Conservation (phyloP, 92 coral and sea anemone species). For the Diadumene lineata region DNA sequence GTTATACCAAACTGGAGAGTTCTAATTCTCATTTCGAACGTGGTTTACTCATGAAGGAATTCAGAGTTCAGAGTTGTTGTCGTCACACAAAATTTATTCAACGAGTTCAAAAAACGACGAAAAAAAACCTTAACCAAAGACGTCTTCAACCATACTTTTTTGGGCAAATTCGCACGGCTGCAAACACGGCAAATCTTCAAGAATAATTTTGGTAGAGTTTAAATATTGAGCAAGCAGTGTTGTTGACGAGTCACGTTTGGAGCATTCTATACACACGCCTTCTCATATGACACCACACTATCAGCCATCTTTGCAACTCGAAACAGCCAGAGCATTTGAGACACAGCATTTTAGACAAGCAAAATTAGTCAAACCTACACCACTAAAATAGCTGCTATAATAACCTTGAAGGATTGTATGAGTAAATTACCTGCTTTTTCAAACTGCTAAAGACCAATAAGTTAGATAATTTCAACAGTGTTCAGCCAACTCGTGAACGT, state of each 20-base stretch:
- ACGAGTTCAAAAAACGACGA: slow-evolving; percentile 88
- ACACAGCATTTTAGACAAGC: too few species aligned
- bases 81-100: slow-evolving; percentile 57
- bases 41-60: slow-evolving; percentile 75
- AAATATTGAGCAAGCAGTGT: slow-evolving; percentile 1
- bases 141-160: not conserved
- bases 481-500: slow-evolving; percentile 37
- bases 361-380: not conserved
- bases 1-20: not conserved
- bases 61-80: slow-evolving; percentile 51
- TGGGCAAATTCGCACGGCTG: not conserved
- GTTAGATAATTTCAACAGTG: slow-evolving; percentile 1
- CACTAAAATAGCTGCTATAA: not conserved
- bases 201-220: not conserved
- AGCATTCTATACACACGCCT: slow-evolving; percentile 57
- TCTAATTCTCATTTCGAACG: slow-evolving; percentile 18
- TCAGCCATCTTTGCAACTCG: slow-evolving; percentile 75
- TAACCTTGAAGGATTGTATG: not conserved
- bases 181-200: not conserved
- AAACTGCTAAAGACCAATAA: not conserved
- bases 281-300: slow-evolving; percentile 81
- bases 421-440: slow-evolving; percentile 10
- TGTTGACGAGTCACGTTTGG: slow-evolving; percentile 73
- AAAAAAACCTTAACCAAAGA: slow-evolving; percentile 37
- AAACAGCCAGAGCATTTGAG: not conserved